Conservation (phyloP, 2,113 vertebrate genomes). For the rat (Rattus norvegicus) region DNA sequence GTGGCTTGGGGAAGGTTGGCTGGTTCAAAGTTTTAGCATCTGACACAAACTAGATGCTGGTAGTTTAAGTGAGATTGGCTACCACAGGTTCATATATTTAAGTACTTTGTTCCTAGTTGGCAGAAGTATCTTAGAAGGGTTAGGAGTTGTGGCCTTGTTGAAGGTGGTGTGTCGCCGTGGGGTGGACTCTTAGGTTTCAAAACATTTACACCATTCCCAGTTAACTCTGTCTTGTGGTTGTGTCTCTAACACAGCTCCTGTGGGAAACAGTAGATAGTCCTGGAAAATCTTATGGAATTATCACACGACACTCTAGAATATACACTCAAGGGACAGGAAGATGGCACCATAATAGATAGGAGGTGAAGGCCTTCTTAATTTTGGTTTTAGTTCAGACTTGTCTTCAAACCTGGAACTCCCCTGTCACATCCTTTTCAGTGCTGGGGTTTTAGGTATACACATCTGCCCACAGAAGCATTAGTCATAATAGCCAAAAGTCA, state of each 20-base stretch:
- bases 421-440: neutral
- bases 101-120: neutral
- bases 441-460: neutral
- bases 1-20: neutral
- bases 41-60: neutral
- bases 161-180: neutral
- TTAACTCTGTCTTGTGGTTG: neutral
- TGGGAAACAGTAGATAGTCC: neutral
- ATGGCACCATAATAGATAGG: neutral
- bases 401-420: neutral
- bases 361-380: neutral
- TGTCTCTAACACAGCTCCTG: neutral
- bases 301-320: neutral
- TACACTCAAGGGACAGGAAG: neutral
- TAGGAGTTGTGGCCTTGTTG: neutral
- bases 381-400: neutral
- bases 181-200: neutral
- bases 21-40: neutral
- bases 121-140: neutral
- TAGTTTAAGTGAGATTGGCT: neutral
- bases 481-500: neutral
- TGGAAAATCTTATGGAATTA: neutral
- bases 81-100: neutral
- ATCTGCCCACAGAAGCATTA: neutral
- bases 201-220: neutral